Evolutionary conservation across 2,797 vertebrate species (phyloP).

Genomic region (Tangara arthus): DNA sequence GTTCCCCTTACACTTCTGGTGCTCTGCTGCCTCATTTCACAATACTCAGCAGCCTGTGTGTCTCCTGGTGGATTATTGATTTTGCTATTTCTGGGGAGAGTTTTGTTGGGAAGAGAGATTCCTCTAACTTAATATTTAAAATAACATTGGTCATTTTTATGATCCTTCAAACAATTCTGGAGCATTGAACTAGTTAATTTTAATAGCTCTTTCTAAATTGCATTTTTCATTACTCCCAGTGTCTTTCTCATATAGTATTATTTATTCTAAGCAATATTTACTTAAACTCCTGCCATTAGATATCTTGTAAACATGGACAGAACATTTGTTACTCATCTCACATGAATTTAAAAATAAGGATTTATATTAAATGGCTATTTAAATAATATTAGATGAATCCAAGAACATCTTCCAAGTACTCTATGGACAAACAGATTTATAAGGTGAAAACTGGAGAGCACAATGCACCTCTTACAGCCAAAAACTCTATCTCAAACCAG

Average conservation of each 20-base stretch:
- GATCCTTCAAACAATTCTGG: neutral
- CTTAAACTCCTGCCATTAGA: neutral
- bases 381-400: neutral
- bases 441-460: conserved; percentile 2
- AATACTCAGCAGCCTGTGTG: neutral
- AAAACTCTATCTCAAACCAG: conserved; percentile 14
- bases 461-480: neutral
- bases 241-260: neutral
- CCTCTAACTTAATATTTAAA: neutral
- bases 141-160: neutral
- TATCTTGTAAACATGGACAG: neutral
- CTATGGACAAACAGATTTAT: conserved; percentile 29
- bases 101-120: neutral
- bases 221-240: neutral
- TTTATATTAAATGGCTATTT: neutral
- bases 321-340: neutral
- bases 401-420: neutral
- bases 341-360: neutral
- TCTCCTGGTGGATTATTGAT: neutral
- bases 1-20: neutral
- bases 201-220: neutral
- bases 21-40: neutral
- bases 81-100: neutral
- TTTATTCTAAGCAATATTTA: neutral
- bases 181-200: neutral